Evolutionary conservation across 1,140 invertebrate genomes (phyloP), one percentile per base, ranked within the genome.

Genomic region (Achatina immaculata): DNA sequence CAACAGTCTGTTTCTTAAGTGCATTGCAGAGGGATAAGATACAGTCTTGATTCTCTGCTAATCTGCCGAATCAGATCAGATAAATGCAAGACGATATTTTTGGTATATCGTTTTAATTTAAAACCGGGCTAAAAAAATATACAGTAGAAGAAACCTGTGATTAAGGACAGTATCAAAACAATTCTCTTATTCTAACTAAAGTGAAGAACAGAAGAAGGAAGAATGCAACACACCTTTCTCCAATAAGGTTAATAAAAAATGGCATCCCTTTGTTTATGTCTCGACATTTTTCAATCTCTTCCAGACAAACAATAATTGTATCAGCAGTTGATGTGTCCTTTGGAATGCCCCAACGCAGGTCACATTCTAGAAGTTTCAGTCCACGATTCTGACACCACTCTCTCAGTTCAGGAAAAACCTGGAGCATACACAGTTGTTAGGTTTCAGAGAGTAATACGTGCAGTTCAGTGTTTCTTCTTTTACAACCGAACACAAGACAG

Each of bases 291-390:
- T 91, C 88, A n/a, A 91, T 74, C 81, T 91, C 90, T 24, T 89
- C 88, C 14, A 91, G 74, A 84, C 91, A 91, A 24, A 87, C 86
- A 14, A 80, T 55, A 58, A 91, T 89, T 1, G 90, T 90, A 7
- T 89, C 83, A 2, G 80, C 80, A 21, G 85, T 87, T 1, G 88
- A 87, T 0, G 88, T 82, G 76, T 91, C 90, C 48, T 85, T 86
- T 21, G 90, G 90, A 24, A 91, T 86, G 19, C 91, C 91, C 90
- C 91, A 91, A 42, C 91, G 85, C 55, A 91, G 78, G 82, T 91
- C 90, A 87, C 89, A 90, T 69, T 91, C 91, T 34, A 90, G 81
- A 21, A 91, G 81, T 31, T 86, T 85, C 16, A 90, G 62, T 43
- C 85, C 84, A 42, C 87, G 74, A 7, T 86, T 81, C 45, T 86